phyloP scores from a whole-genome alignment of 2,797 vertebrate species.

The Triplophysa bombifrons region DNA sequence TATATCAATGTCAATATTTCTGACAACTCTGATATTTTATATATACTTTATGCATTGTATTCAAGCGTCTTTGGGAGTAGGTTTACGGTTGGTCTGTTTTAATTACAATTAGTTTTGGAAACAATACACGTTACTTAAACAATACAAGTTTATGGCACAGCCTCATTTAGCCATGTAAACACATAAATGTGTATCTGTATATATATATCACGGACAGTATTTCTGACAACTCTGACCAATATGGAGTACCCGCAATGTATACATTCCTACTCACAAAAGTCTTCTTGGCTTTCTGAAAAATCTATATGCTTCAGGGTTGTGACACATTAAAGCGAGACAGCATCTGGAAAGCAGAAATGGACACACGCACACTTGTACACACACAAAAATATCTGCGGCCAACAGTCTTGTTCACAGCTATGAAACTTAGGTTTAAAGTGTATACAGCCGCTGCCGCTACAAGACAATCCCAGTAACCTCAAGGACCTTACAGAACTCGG shows the following conservation, averaged over 20 bases:
- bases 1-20: conserved; percentile 15
- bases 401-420: conserved; percentile 19
- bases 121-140: not conserved
- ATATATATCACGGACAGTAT: conserved; percentile 12
- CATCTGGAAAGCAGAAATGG: conserved; percentile 22
- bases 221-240: conserved; percentile 17
- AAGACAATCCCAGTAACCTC: not conserved
- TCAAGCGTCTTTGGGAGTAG: not conserved
- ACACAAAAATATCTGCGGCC: conserved; percentile 17
- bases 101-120: not conserved
- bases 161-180: not conserved
- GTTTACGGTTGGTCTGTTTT: not conserved
- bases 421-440: conserved; percentile 3
- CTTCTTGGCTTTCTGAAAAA: conserved; percentile 32
- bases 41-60: too few species aligned
- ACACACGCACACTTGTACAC: not conserved
- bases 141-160: not conserved
- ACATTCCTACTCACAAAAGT: conserved; percentile 14
- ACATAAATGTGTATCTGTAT: not conserved
- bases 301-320: conserved; percentile 7
- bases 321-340: conserved; percentile 31
- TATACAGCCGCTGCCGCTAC: conserved; percentile 1
- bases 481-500: conserved; percentile 6
- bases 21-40: conserved; percentile 1
- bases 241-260: not conserved